Evolutionary conservation across 2,797 vertebrate genomes (phyloP).

Genomic region (Artibeus jamaicensis): DNA sequence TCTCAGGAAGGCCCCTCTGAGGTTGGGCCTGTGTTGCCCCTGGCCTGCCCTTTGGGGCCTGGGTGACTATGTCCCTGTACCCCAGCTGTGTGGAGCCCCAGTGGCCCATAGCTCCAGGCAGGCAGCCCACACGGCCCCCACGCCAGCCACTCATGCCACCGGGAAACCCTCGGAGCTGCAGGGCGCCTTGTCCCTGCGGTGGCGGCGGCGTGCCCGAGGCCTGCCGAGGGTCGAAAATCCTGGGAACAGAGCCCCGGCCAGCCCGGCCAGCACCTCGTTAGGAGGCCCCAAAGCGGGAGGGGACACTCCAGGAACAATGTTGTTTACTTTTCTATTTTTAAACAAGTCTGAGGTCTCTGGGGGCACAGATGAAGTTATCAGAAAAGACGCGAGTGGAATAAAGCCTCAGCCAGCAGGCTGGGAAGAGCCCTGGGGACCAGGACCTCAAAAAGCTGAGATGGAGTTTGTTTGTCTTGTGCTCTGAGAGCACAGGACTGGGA

Average conservation of each 20-base stretch:
- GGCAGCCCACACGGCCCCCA: neutral
- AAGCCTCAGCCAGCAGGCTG: conserved; percentile 44
- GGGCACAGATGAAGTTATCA: conserved; percentile 75
- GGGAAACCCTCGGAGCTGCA: neutral
- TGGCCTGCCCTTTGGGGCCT: neutral
- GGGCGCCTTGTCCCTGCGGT: neutral
- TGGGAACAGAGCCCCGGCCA: conserved; percentile 69
- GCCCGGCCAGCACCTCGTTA: conserved; percentile 69
- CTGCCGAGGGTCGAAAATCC: conserved; percentile 53
- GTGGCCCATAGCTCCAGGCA: neutral
- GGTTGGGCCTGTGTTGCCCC: neutral
- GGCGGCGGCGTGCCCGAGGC: neutral
- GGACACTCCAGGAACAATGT: conserved; percentile 53
- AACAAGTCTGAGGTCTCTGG: conserved; percentile 70
- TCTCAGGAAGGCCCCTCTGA: neutral
- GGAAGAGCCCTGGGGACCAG: conserved; percentile 44
- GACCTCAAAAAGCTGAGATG: conserved; percentile 47
- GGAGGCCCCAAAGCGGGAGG: neutral
- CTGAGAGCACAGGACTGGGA: neutral
- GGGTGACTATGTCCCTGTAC: neutral
- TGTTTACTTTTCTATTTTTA: conserved; percentile 80
- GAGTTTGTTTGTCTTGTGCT: conserved; percentile 60
- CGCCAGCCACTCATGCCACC: neutral
- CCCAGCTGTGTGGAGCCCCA: neutral
- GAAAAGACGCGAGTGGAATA: conserved; percentile 66